Evolutionary conservation across 2,888 invertebrate genomes (phyloP).

Genomic region (Thymelicus lineola): DNA sequence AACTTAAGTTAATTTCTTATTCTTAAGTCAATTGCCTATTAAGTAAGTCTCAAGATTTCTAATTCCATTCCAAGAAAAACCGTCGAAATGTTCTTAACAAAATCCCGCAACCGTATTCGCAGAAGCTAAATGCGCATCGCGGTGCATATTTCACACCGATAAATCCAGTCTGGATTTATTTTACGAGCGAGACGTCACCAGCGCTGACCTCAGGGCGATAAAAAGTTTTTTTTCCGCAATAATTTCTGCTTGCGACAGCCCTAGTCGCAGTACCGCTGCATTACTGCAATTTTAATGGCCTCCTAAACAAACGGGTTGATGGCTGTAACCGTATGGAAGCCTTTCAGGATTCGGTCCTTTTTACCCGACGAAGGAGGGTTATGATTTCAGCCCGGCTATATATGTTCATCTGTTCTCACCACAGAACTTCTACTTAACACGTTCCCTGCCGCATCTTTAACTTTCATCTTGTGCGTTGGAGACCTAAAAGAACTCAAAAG

Average conservation of each 20-base stretch:
- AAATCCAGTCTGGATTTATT: constrained; percentile 19
- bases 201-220: constrained; percentile 18
- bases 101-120: background rate
- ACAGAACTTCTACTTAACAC: too few species aligned
- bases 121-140: background rate
- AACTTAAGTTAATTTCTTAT: too few species aligned
- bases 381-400: too few species aligned
- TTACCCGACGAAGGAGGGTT: too few species aligned
- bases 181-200: constrained; percentile 20
- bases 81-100: background rate
- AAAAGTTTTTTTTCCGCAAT: constrained; percentile 23
- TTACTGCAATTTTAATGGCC: constrained; percentile 30
- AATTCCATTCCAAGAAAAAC: background rate
- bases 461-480: too few species aligned
- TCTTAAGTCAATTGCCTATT: too few species aligned
- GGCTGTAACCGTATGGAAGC: background rate
- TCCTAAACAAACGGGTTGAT: constrained; percentile 26
- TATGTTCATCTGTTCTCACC: too few species aligned
- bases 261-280: constrained; percentile 18
- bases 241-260: constrained; percentile 17
- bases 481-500: too few species aligned
- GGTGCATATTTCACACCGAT: constrained; percentile 18
- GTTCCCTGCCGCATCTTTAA: too few species aligned
- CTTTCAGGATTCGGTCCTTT: constrained; percentile 1
- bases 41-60: too few species aligned